Percentiles rank a stretch among this genome's conserved stretches.
phyloP scores from a whole-genome alignment of 2,888 invertebrate species.

The Alentia gelatinosa region DNA sequence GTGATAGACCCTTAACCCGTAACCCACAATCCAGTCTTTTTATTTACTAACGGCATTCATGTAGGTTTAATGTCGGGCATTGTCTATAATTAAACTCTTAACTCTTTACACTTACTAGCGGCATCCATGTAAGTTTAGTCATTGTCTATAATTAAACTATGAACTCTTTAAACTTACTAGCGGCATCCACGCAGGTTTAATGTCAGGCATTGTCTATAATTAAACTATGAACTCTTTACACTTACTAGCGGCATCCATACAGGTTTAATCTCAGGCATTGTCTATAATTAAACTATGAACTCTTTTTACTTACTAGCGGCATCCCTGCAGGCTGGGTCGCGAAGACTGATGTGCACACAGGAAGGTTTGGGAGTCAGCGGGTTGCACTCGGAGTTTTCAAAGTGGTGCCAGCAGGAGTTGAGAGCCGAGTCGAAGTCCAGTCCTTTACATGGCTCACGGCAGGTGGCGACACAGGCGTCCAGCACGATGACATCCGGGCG shows the following conservation, averaged over 20 bases:
- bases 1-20: too few relatives aligned
- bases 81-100: too few relatives aligned
- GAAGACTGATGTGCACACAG: background rate
- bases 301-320: background rate
- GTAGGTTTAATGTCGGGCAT: too few relatives aligned
- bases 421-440: background rate
- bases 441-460: conserved; percentile 5
- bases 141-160: too few relatives aligned
- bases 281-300: background rate
- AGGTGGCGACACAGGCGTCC: conserved; percentile 8
- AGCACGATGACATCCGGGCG: background rate
- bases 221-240: background rate
- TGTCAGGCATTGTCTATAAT: too few relatives aligned
- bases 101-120: too few relatives aligned
- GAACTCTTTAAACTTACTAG: too few relatives aligned
- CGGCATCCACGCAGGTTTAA: too few relatives aligned
- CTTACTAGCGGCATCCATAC: background rate
- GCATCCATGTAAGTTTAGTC: too few relatives aligned
- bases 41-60: too few relatives aligned
- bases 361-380: background rate
- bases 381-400: background rate
- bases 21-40: too few relatives aligned
- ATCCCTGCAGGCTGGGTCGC: background rate
- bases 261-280: background rate
- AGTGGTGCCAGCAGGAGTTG: background rate